A percentile compares a stretch with the other conserved stretches of the same genome.
phyloP scores from a whole-genome alignment of 2,797 vertebrate genomes.

The Cyclopterus lumpus region DNA sequence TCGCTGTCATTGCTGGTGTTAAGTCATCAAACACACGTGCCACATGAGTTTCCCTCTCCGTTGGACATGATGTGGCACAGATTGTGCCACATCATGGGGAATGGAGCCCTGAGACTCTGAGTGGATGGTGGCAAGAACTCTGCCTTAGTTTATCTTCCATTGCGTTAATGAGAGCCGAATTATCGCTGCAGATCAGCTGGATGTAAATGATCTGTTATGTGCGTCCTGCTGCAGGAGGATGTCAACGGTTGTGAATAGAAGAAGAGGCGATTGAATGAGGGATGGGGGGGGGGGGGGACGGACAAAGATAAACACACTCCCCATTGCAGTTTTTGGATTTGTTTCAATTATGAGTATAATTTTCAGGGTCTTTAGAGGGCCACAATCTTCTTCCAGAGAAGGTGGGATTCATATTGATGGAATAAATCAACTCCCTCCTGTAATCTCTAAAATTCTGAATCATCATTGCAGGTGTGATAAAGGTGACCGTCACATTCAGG shows the following conservation, averaged over 20 bases:
- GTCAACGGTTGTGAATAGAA: conserved; percentile 22
- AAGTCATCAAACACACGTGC: conserved; percentile 39
- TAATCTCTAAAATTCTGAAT: conserved; percentile 44
- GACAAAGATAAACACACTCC: conserved; percentile 30
- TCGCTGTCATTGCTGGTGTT: conserved; percentile 4
- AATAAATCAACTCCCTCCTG: conserved; percentile 21
- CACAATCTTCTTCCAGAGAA: not conserved
- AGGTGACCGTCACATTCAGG: conserved; percentile 22
- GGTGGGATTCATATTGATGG: conserved; percentile 12
- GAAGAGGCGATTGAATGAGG: conserved; percentile 29
- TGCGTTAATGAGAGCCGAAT: conserved; percentile 38
- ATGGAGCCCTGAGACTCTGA: conserved; percentile 1
- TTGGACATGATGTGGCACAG: conserved; percentile 31
- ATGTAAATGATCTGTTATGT: conserved; percentile 40
- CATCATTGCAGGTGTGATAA: conserved; percentile 27
- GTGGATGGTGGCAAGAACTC: conserved; percentile 19
- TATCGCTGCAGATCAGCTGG: conserved; percentile 46
- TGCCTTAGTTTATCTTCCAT: conserved; percentile 41
- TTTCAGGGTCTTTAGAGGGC: conserved; percentile 10
- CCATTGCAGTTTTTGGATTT: conserved; percentile 21
- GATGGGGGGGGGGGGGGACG: conserved; percentile 2
- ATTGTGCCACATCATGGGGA: conserved; percentile 41
- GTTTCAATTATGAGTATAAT: conserved; percentile 6
- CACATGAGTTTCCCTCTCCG: conserved; percentile 41
- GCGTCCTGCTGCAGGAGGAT: conserved; percentile 39